Evolutionary conservation across 2,797 vertebrate genomes (phyloP).

Genomic region (Sandelia bainsii): DNA sequence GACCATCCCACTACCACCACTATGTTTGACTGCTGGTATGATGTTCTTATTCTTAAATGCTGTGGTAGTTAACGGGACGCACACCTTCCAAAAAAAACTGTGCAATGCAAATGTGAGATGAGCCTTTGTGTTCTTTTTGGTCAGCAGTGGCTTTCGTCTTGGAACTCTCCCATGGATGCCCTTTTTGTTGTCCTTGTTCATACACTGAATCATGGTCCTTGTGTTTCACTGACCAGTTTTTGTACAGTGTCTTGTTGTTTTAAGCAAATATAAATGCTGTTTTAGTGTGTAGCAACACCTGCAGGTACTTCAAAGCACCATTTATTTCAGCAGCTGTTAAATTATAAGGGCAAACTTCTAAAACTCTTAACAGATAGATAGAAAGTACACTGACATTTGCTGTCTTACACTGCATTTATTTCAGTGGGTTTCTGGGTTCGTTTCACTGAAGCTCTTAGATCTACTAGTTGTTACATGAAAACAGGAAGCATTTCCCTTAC

Average conservation of each 20-base stretch:
- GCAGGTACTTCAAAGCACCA: not conserved
- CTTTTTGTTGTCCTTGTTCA: too few relatives aligned
- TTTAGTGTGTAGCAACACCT: conserved; percentile 4
- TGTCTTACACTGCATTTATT: conserved; percentile 19
- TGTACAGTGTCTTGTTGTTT: not conserved
- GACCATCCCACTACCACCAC: too few relatives aligned
- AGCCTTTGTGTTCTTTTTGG: too few relatives aligned
- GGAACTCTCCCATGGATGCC: too few relatives aligned
- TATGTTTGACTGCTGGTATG: too few relatives aligned
- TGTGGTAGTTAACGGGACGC: too few relatives aligned
- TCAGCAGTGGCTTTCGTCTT: too few relatives aligned
- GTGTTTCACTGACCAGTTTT: not conserved
- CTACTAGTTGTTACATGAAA: conserved; percentile 43
- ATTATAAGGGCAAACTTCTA: not conserved
- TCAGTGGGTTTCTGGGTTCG: conserved; percentile 29
- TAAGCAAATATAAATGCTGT: not conserved
- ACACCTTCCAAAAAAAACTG: too few relatives aligned
- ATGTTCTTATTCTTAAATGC: too few relatives aligned
- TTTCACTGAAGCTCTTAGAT: conserved; percentile 35
- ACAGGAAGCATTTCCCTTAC: conserved; percentile 75
- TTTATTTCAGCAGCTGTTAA: conserved; percentile 23
- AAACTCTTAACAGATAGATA: not conserved
- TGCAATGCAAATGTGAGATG: too few relatives aligned
- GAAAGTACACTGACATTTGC: not conserved
- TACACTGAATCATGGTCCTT: not conserved